Conservation (phyloP, 92 coral and sea anemone genomes). For the Pocillopora meandrina region DNA sequence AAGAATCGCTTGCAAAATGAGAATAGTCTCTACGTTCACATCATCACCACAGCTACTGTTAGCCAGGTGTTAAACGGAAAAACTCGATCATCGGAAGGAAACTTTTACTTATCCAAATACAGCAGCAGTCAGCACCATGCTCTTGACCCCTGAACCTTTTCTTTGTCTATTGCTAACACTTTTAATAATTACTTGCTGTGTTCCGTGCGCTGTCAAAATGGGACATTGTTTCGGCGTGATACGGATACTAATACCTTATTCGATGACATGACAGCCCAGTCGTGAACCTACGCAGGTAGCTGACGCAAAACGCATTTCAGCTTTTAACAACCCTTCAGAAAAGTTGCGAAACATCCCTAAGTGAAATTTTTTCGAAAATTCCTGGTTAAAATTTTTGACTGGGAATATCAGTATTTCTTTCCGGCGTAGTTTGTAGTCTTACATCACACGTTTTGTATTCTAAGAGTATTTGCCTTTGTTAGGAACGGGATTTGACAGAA, state of each 20-base stretch:
- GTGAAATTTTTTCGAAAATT: slow-evolving; percentile 14
- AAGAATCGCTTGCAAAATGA: neutral
- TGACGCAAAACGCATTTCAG: slow-evolving; percentile 38
- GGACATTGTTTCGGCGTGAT: slow-evolving; percentile 35
- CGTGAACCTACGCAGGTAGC: slow-evolving; percentile 43
- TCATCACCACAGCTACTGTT: slow-evolving; percentile 20
- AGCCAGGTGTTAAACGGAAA: slow-evolving; percentile 57
- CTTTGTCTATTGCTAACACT: slow-evolving; percentile 51
- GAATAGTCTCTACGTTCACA: slow-evolving; percentile 10
- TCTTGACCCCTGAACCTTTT: slow-evolving; percentile 60
- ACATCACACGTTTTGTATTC: neutral
- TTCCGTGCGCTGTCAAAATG: slow-evolving; percentile 53
- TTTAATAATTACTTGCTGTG: slow-evolving; percentile 50
- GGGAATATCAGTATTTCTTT: slow-evolving; percentile 5
- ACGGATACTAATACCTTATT: slow-evolving; percentile 34
- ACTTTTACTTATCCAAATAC: slow-evolving; percentile 49
- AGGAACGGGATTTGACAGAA: slow-evolving; percentile 32
- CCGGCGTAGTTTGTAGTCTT: neutral
- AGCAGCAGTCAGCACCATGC: slow-evolving; percentile 35
- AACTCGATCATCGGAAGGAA: slow-evolving; percentile 54
- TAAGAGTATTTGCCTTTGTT: slow-evolving; percentile 32
- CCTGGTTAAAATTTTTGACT: slow-evolving; percentile 2
- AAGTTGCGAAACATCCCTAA: slow-evolving; percentile 25
- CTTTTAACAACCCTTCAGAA: neutral
- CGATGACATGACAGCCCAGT: slow-evolving; percentile 42